Conservation (phyloP, 2,888 invertebrate species). For the Cosmopolites sordidus region DNA sequence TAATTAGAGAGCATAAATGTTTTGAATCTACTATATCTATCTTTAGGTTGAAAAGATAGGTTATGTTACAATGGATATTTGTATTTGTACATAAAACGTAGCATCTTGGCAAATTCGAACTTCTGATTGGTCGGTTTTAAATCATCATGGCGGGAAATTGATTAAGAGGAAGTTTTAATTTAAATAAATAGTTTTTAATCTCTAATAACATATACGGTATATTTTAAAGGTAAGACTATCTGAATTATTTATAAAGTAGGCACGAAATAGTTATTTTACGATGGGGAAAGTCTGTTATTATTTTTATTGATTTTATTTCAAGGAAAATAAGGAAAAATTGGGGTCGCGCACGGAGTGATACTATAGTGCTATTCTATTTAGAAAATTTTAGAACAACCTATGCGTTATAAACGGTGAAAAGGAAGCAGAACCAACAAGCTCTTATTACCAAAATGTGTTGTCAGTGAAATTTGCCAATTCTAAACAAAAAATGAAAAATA, state of each 20-base stretch:
- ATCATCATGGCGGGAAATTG: neutral
- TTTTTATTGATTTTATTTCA: slow-evolving; percentile 21
- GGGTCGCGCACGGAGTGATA: slow-evolving; percentile 24
- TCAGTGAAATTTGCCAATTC: neutral
- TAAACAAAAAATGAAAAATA: slow-evolving; percentile 5
- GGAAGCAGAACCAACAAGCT: neutral
- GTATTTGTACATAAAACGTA: too few relatives aligned
- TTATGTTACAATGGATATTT: too few relatives aligned
- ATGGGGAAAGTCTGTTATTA: neutral
- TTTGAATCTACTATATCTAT: neutral
- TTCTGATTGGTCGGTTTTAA: neutral
- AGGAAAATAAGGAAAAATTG: slow-evolving; percentile 19
- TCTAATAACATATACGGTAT: neutral
- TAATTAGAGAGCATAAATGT: neutral
- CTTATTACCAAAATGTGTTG: neutral
- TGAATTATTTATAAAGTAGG: too few relatives aligned
- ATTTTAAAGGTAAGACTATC: neutral
- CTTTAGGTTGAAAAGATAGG: too few relatives aligned
- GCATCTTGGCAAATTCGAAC: too few relatives aligned
- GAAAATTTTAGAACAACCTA: slow-evolving; percentile 8
- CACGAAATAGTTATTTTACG: too few relatives aligned
- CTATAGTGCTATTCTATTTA: slow-evolving; percentile 17
- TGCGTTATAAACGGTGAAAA: neutral
- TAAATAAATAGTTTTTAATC: neutral
- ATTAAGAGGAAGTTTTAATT: neutral